Percentiles rank a stretch among this genome's conserved stretches.
Evolutionary conservation across 2,888 invertebrate genomes (phyloP).

Genomic region (Spilosoma lubricipeda): DNA sequence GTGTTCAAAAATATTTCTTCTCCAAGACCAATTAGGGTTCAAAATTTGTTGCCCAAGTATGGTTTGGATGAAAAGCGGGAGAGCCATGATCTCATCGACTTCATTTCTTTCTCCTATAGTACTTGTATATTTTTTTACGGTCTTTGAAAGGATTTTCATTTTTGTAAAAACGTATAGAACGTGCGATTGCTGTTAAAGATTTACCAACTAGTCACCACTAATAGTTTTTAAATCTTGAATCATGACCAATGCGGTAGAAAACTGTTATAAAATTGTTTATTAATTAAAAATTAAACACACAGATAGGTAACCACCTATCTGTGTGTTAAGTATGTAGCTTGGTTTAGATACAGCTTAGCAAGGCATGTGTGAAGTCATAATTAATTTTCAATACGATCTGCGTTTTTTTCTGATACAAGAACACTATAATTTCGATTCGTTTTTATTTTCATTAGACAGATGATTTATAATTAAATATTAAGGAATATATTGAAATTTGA

Average conservation of each 20-base stretch:
- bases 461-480: too few species aligned
- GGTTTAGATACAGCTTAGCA: not conserved
- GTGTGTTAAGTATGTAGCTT: not conserved
- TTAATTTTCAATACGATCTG: not conserved
- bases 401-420: not conserved
- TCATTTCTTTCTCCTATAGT: conserved; percentile 65
- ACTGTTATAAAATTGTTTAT: conserved; percentile 25
- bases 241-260: conserved; percentile 40
- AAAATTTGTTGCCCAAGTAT: conserved; percentile 69
- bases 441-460: too few species aligned
- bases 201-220: conserved; percentile 17
- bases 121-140: conserved; percentile 52
- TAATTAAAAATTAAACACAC: not conserved
- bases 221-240: too few species aligned
- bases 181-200: conserved; percentile 29
- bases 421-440: too few species aligned
- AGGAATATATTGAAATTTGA: too few species aligned
- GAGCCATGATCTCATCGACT: conserved; percentile 59
- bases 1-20: conserved; percentile 54
- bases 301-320: not conserved
- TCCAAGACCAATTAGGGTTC: conserved; percentile 69
- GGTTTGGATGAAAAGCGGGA: conserved; percentile 59
- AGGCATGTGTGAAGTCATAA: not conserved
- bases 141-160: conserved; percentile 54
- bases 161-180: conserved; percentile 42